phyloP scores from a whole-genome alignment of 2,888 invertebrate genomes.

The Lithodes maja region DNA sequence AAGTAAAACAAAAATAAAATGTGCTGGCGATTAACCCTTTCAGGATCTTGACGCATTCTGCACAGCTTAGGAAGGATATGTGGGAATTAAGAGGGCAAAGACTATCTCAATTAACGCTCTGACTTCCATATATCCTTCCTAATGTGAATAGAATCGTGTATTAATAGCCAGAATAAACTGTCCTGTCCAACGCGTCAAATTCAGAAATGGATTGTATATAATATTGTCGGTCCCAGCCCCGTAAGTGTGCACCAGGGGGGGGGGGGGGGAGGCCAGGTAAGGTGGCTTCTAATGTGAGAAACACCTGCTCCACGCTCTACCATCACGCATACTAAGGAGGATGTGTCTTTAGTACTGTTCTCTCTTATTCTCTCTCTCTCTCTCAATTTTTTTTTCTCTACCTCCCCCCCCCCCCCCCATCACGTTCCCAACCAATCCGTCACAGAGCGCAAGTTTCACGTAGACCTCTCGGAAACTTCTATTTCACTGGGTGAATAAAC shows the following conservation, averaged over 20 bases:
- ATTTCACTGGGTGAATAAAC: not conserved
- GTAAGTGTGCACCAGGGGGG: not conserved
- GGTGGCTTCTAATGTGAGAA: not conserved
- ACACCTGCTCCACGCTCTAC: not conserved
- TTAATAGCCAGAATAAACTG: too few relatives aligned
- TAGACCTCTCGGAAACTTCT: not conserved
- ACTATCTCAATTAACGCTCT: too few relatives aligned
- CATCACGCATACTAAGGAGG: not conserved
- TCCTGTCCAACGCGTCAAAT: too few relatives aligned
- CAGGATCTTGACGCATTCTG: too few relatives aligned
- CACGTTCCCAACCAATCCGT: not conserved
- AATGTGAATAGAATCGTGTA: too few relatives aligned
- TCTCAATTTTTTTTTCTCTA: not conserved
- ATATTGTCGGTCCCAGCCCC: not conserved
- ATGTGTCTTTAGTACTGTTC: not conserved
- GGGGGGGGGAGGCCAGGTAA: too few relatives aligned
- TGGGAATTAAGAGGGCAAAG: too few relatives aligned
- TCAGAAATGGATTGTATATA: too few relatives aligned
- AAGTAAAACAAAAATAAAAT: too few relatives aligned
- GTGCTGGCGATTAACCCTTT: too few relatives aligned
- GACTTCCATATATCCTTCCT: too few relatives aligned
- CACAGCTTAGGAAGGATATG: too few relatives aligned
- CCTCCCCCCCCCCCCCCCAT: not conserved
- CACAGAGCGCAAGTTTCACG: not conserved
- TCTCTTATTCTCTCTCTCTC: not conserved